A percentile compares a stretch with the other conserved stretches of the same genome.
Conservation (phyloP, 2,888 invertebrate species). For the Cerceris rybyensis region DNA sequence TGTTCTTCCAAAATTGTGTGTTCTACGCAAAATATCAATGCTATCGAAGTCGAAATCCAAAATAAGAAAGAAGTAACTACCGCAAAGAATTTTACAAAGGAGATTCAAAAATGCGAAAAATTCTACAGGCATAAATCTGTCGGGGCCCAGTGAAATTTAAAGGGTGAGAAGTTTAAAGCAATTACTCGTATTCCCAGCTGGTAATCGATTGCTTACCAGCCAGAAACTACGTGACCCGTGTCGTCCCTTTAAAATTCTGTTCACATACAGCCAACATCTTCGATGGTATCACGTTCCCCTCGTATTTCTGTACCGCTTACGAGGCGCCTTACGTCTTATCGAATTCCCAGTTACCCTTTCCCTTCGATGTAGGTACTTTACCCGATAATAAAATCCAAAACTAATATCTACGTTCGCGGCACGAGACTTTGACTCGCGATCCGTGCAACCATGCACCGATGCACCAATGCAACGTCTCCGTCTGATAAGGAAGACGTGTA, state of each 20-base stretch:
- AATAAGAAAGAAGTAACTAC: background rate
- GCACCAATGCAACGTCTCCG: too few species aligned
- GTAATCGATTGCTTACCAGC: slow-evolving; percentile 55
- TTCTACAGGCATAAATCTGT: slow-evolving; percentile 7
- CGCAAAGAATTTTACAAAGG: background rate
- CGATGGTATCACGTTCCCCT: slow-evolving; percentile 50
- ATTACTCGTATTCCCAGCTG: slow-evolving; percentile 48
- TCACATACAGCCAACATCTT: slow-evolving; percentile 19
- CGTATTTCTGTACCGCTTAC: slow-evolving; percentile 60
- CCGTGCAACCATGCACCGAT: too few species aligned
- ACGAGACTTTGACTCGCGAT: background rate
- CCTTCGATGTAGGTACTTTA: slow-evolving; percentile 10
- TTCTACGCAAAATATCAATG: too few species aligned
- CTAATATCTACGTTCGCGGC: slow-evolving; percentile 39
- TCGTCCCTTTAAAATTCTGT: slow-evolving; percentile 24
- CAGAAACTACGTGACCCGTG: slow-evolving; percentile 43
- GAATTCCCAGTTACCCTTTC: slow-evolving; percentile 42
- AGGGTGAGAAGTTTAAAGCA: slow-evolving; percentile 39
- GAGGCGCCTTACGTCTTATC: slow-evolving; percentile 60
- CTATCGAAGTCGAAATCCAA: too few species aligned
- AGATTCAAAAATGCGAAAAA: background rate
- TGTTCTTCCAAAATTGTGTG: too few species aligned
- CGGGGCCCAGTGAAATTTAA: background rate
- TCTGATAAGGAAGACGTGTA: too few species aligned
- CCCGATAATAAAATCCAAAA: slow-evolving; percentile 55